Evolutionary conservation across 2,888 invertebrate species (phyloP), one percentile per base, ranked within the genome.

Genomic region (Digitonthophagus gazella): DNA sequence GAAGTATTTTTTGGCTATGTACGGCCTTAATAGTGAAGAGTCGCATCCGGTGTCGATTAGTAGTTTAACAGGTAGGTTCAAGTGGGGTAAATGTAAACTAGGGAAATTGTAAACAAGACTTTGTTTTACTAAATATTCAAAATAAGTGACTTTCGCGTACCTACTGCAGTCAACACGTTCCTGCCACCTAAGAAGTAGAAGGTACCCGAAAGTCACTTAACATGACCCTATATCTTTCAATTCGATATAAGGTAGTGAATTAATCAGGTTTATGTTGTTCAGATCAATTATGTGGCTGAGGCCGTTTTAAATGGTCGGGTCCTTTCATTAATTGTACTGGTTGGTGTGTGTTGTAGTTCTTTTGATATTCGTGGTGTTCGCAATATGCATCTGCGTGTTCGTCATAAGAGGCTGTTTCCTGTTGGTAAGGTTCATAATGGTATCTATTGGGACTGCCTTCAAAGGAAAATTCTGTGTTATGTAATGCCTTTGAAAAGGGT

Each of bases 191-290:
- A n/a, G n/a, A n/a, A n/a, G n/a, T n/a, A n/a, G n/a, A n/a, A n/a
- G n/a, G n/a, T n/a, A n/a, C n/a, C n/a, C n/a, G n/a, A n/a, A n/a
- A n/a, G n/a, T n/a, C n/a, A n/a, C n/a, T n/a, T n/a, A n/a, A n/a
- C n/a, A n/a, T n/a, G n/a, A n/a, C n/a, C n/a, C n/a, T n/a, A n/a
- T n/a, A n/a, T n/a, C n/a, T 19, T 11, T 56, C 5, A 65, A 19
- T n/a, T 65, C 56, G 15, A 65, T 65, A 15, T 65, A 55, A 3
- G 65, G 65, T 56, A 65, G 14, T 4, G 65, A 65, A 15, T 65
- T 55, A 11, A 55, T 65, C 55, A 55, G 11, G 19, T 65, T 65
- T 2, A 58, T 14, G 15, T 58, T 58, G 18, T 11, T 58, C 2
- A 58, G 58, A 14, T 58, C 15, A 14, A 58, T 14, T 5, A 3